A percentile compares a stretch with the other conserved stretches of the same genome.
These are phyloP conservation scores for Euglossa dilemma DNA, from an alignment of 1,140 invertebrate species.

Conservation along the genomic window DNA sequence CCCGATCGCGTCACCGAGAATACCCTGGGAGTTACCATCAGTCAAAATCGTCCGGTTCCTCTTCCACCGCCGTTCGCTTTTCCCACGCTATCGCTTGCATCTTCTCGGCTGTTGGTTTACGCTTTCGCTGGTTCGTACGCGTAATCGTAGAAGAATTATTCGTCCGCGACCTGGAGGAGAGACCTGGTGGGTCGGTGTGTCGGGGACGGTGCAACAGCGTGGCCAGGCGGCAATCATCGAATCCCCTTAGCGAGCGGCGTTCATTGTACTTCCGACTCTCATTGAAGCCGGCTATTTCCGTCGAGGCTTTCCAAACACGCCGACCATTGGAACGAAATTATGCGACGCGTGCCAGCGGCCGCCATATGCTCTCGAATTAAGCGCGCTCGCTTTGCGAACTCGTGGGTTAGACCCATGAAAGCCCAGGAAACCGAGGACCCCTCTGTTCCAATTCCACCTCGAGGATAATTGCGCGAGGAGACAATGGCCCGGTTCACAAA, in stretches of 20 bases:
- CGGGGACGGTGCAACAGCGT: slow-evolving; percentile 13
- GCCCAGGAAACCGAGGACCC: neutral
- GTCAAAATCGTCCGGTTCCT: no score
- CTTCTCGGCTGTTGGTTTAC: no score
- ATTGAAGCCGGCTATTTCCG: slow-evolving; percentile 41
- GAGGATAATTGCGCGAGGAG: slow-evolving; percentile 31
- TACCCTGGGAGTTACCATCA: no score
- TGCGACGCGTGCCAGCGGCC: slow-evolving; percentile 54
- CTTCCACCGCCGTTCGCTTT: no score
- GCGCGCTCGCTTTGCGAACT: neutral
- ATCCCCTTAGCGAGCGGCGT: slow-evolving; percentile 29
- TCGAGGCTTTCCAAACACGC: slow-evolving; percentile 47
- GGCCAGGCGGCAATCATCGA: slow-evolving; percentile 41
- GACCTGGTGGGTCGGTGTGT: neutral
- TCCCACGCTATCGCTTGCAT: no score
- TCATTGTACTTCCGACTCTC: slow-evolving; percentile 61
- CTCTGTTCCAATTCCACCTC: neutral
- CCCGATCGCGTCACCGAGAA: neutral
- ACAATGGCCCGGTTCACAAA: slow-evolving; percentile 23
- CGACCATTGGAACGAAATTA: slow-evolving; percentile 51
- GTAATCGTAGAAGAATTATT: no score
- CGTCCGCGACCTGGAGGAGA: no score
- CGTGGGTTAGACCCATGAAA: neutral
- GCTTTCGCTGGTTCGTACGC: no score
- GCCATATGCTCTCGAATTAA: slow-evolving; percentile 57